These are phyloP conservation scores for Brachionus asplanchnoidis DNA, from an alignment of 1,140 invertebrate genomes.

Conservation along the genomic window DNA sequence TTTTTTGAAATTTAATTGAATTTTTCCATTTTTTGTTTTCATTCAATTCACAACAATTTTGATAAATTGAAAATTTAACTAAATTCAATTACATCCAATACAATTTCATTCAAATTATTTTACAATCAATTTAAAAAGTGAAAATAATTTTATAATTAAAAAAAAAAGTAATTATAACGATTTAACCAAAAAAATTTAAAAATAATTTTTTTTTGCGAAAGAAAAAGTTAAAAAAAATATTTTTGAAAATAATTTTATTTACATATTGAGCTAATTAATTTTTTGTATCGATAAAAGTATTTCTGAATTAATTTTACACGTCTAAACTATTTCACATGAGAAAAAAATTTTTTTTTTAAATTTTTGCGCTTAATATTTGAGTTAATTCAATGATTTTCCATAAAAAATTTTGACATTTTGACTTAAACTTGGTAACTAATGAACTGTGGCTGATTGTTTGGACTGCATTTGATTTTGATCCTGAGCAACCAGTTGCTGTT, in stretches of 20 bases:
- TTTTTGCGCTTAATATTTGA: background rate
- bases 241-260: background rate
- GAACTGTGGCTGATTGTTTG: slow-evolving; percentile 5
- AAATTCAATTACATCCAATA: too few species aligned
- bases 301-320: background rate
- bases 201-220: too few species aligned
- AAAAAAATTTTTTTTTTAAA: background rate
- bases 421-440: background rate
- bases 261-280: background rate
- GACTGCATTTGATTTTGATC: slow-evolving; percentile 27
- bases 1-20: too few species aligned
- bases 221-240: too few species aligned
- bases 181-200: too few species aligned
- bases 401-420: background rate
- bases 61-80: too few species aligned
- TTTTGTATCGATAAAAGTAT: background rate
- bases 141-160: too few species aligned
- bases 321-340: background rate
- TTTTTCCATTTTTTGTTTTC: too few species aligned
- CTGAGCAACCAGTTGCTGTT: background rate
- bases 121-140: too few species aligned
- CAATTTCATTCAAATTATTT: too few species aligned
- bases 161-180: too few species aligned
- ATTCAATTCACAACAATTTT: too few species aligned
- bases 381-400: background rate